Base-by-base conservation (phyloP, 1,140 invertebrate species). In the Hestina assimilis region DNA sequence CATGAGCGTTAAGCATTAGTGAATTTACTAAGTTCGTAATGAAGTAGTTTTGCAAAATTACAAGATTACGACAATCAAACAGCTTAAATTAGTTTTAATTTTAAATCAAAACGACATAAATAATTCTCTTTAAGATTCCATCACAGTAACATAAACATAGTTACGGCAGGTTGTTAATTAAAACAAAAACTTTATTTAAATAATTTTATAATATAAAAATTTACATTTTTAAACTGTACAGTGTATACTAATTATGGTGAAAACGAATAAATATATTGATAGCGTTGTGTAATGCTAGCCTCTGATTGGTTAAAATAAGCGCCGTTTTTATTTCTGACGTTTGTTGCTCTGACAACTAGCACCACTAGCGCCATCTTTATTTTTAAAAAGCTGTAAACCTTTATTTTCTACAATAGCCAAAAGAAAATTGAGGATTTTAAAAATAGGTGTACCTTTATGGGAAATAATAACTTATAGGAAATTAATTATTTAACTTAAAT, bases 191-290 rank as follows among this genome's bases (percentile, higher is more conserved):
- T 58, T 51, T 58, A 58, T 58, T 58, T 58, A 58, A 58, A 58
- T 58, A 58, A 43, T 58, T 57, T 51, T 58, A 58, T 58, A 43
- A 58, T 58, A 58, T 58, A 58, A 58, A 56, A 58, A 58, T 58
- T 58, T 58, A 58, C 55, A 58, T 29, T 29, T 57, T 51, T 41
- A 51, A 58, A 51, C 55, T 58, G 55, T 58, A 58, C 55, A 58
- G 21, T 52, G 29, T 47, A 40, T 31, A 43, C 28, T 55, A 46
- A 42, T 17, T 41, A 26, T 35, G 8, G 20, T 48, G 23, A 38
- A 38, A 26, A 31, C 23, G 38, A 48, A 42, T 47, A 41, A 56
- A 47, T 48, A 48, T 31, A 9, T 21, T 29, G 21, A 57, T 31
- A 35, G 14, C 54, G 38, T 45, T 57, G 6, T 29, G 35, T 8